Evolutionary conservation across 1,140 invertebrate genomes (phyloP).

Genomic region (Lineus longissimus): DNA sequence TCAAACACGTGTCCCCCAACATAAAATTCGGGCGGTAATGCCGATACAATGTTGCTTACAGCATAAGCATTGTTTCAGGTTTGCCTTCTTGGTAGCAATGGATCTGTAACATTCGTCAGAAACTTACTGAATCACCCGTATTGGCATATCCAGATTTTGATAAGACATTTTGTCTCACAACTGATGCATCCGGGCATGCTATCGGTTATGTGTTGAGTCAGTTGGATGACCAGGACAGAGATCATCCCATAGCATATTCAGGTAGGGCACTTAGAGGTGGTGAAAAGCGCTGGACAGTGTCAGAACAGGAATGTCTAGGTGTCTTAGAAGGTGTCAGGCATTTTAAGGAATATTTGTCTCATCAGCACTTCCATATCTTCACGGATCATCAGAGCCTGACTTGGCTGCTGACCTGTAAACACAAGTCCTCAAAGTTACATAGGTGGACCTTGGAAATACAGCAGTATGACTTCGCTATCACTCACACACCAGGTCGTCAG

Average conservation of each 20-base stretch:
- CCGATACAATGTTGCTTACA: too few species aligned
- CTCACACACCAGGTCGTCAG: not conserved
- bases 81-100: too few species aligned
- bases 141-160: slow-evolving; percentile 12
- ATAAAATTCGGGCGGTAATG: too few species aligned
- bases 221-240: not conserved
- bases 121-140: slow-evolving; percentile 9
- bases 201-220: slow-evolving; percentile 3
- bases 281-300: slow-evolving; percentile 18
- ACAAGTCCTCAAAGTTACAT: not conserved
- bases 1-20: too few species aligned
- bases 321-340: slow-evolving; percentile 17
- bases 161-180: slow-evolving; percentile 11
- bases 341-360: slow-evolving; percentile 17
- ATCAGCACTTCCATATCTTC: slow-evolving; percentile 13
- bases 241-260: slow-evolving; percentile 23
- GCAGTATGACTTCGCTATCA: not conserved
- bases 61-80: too few species aligned
- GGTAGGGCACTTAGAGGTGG: slow-evolving; percentile 14
- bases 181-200: not conserved
- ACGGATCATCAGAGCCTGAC: slow-evolving; percentile 21
- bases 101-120: not conserved
- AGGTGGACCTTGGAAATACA: not conserved
- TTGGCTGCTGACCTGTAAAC: slow-evolving; percentile 12
- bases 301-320: slow-evolving; percentile 11